Conservation (phyloP, 2,113 vertebrate species). For the Gallinago media region DNA sequence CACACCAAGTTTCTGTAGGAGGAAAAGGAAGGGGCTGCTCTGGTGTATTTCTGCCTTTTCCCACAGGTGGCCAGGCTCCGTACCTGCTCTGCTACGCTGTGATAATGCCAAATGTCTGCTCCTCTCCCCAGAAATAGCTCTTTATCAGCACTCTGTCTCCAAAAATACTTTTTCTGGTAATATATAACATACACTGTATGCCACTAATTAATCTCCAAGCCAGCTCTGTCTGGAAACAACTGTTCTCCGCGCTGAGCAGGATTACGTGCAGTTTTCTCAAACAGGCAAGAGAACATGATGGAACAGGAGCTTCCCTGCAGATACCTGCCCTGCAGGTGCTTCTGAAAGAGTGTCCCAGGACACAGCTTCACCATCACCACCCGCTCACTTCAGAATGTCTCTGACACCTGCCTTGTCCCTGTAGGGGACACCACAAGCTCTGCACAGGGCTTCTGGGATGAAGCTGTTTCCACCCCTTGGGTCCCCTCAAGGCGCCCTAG, state of each 20-base stretch:
- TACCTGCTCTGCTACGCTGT: not conserved
- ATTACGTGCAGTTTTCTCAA: not conserved
- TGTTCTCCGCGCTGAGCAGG: not conserved
- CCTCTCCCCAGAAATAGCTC: not conserved
- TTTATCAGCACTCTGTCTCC: not conserved
- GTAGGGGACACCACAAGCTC: not conserved
- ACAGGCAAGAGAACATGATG: not conserved
- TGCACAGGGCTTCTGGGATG: not conserved
- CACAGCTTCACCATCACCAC: not conserved
- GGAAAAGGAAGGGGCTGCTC: not conserved
- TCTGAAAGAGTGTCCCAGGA: not conserved
- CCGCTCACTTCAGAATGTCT: fast-evolving
- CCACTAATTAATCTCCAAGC: not conserved
- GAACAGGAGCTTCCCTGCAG: not conserved
- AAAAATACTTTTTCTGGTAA: not conserved
- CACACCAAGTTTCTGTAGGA: not conserved
- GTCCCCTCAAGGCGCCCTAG: not conserved
- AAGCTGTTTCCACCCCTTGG: not conserved
- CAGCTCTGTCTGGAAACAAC: not conserved
- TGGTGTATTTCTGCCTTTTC: not conserved
- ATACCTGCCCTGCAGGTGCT: not conserved
- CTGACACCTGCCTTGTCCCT: not conserved
- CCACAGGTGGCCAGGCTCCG: not conserved
- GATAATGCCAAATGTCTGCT: not conserved
- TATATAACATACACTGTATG: not conserved